These are phyloP conservation scores for Oryzias curvinotus DNA, from an alignment of 2,113 vertebrate genomes.

Conservation along the genomic window DNA sequence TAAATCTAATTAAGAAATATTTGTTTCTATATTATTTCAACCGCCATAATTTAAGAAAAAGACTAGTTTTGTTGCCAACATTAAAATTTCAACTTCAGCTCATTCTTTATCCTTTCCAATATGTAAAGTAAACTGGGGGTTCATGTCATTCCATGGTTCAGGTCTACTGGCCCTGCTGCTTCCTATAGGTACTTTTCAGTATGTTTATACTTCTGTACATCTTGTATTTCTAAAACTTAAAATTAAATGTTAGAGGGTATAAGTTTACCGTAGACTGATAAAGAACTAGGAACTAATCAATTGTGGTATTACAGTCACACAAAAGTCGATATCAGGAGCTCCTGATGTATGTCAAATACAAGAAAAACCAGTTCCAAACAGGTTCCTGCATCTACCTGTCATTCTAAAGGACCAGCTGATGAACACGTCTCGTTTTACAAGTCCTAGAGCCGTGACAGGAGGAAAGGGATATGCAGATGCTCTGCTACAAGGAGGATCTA, in stretches of 20 bases:
- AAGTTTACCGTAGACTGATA: too few species aligned
- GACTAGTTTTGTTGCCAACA: too few species aligned
- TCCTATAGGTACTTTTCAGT: slow-evolving; percentile 45
- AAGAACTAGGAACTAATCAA: background rate
- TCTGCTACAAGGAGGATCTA: slow-evolving; percentile 55
- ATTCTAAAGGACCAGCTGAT: slow-evolving; percentile 31
- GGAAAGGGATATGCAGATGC: slow-evolving; percentile 52
- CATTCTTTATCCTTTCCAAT: too few species aligned
- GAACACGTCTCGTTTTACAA: slow-evolving; percentile 13
- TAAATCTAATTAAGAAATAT: background rate
- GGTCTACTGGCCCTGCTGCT: slow-evolving; percentile 34
- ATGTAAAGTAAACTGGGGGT: too few species aligned
- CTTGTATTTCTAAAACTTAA: too few species aligned
- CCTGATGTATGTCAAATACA: slow-evolving; percentile 24
- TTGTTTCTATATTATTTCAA: too few species aligned
- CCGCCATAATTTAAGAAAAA: too few species aligned
- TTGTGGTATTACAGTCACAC: slow-evolving; percentile 35
- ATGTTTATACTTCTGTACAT: too few species aligned
- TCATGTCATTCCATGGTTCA: background rate
- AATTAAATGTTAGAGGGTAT: too few species aligned
- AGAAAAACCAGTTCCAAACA: slow-evolving; percentile 32
- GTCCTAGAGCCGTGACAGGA: slow-evolving; percentile 36
- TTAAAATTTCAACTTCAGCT: background rate
- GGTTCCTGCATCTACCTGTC: slow-evolving; percentile 41
- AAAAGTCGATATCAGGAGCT: slow-evolving; percentile 18